These are phyloP conservation scores for Anoura caudifer DNA, from an alignment of 2,113 vertebrate species.

Conservation along the genomic window DNA sequence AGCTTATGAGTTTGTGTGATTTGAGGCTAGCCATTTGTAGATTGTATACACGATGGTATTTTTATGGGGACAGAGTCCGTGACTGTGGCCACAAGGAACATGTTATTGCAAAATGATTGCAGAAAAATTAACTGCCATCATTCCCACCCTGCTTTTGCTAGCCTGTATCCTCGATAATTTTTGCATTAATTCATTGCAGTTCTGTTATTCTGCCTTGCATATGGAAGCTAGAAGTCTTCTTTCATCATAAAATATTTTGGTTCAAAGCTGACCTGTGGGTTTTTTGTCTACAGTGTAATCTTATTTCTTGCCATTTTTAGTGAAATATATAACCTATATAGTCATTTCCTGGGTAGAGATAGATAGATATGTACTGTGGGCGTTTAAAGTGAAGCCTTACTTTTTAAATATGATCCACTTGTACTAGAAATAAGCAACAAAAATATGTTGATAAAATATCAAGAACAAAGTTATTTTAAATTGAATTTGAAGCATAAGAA, in stretches of 20 bases:
- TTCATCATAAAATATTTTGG: slow-evolving; percentile 1
- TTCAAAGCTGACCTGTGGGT: neutral
- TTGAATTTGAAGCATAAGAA: neutral
- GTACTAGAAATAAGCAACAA: neutral
- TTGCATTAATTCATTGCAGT: neutral
- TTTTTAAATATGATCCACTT: neutral
- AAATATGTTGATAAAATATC: neutral
- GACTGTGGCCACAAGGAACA: neutral
- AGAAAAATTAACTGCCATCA: neutral
- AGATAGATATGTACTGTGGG: neutral
- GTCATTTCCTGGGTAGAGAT: neutral
- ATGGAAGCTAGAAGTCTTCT: neutral
- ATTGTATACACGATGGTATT: neutral
- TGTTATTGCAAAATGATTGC: neutral
- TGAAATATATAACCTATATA: neutral
- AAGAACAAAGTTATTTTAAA: neutral
- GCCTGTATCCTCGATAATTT: neutral
- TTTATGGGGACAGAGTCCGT: neutral
- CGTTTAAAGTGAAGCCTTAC: neutral
- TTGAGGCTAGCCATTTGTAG: neutral
- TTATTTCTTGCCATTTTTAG: slow-evolving; percentile 3
- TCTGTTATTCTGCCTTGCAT: neutral
- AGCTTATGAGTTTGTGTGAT: neutral
- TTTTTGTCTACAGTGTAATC: neutral
- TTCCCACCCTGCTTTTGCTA: neutral